A percentile compares a stretch with the other conserved stretches of the same genome.
phyloP scores from a whole-genome alignment of 2,888 invertebrate species.

The Xestoiulus laeticollis region DNA sequence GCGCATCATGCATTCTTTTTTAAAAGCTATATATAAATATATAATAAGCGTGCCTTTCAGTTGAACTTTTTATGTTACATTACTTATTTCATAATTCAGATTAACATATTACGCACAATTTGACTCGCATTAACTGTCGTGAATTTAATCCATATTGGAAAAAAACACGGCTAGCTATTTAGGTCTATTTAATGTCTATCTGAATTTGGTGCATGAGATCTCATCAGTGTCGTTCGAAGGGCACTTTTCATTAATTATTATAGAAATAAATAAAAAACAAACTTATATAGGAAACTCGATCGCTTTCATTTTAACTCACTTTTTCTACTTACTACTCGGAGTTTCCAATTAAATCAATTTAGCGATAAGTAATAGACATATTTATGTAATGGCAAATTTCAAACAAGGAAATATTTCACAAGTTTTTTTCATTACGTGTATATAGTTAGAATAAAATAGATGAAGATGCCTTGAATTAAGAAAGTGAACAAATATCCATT shows the following conservation, averaged over 20 bases:
- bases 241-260: slow-evolving; percentile 25
- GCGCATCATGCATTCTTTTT: slow-evolving; percentile 20
- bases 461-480: not conserved
- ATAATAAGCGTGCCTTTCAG: slow-evolving; percentile 34
- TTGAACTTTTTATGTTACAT: slow-evolving; percentile 5
- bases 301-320: slow-evolving; percentile 23
- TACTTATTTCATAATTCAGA: not conserved
- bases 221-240: not conserved
- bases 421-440: slow-evolving; percentile 16
- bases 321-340: not conserved
- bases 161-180: slow-evolving; percentile 10
- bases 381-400: not conserved
- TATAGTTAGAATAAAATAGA: not conserved
- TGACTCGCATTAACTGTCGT: not conserved
- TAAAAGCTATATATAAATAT: not conserved
- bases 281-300: slow-evolving; percentile 10
- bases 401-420: not conserved
- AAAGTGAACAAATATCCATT: not conserved
- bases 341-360: not conserved
- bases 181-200: slow-evolving; percentile 23
- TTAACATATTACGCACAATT: not conserved
- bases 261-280: not conserved
- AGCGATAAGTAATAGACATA: not conserved
- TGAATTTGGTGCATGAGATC: slow-evolving; percentile 22
- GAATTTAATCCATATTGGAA: slow-evolving; percentile 35